These are phyloP conservation scores for Elaphurus davidianus DNA, from an alignment of 2,113 vertebrate species.

Conservation along the genomic window DNA sequence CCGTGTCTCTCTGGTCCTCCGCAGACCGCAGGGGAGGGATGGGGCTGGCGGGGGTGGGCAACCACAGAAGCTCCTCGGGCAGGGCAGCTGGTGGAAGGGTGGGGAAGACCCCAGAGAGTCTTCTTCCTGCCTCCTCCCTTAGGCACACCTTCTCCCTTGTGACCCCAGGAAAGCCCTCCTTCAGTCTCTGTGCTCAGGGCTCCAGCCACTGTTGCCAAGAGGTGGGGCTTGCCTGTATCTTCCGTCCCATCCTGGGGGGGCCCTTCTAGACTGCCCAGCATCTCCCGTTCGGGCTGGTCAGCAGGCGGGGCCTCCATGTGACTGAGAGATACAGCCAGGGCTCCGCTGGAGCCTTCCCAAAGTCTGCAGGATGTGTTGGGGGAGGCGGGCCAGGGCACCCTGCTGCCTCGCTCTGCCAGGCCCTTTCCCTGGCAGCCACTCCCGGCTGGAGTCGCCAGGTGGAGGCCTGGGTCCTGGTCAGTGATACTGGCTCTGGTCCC, in stretches of 20 bases:
- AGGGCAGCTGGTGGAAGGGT: neutral
- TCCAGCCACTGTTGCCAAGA: neutral
- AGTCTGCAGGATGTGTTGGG: conserved; percentile 46
- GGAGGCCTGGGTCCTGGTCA: conserved; percentile 74
- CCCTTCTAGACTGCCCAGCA: neutral
- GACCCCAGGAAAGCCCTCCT: neutral
- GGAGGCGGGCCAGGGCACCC: conserved; percentile 24
- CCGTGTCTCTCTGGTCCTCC: neutral
- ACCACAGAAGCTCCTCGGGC: neutral
- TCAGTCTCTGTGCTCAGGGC: neutral
- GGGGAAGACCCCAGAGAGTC: neutral
- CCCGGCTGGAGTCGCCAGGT: neutral
- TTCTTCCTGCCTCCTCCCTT: neutral
- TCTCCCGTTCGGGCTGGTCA: neutral
- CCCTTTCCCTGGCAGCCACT: neutral
- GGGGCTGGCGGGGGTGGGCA: neutral
- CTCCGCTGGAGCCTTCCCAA: neutral
- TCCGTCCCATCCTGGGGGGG: neutral
- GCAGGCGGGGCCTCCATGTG: neutral
- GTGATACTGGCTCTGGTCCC: conserved; percentile 86
- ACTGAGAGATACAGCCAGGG: neutral
- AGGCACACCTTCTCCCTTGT: neutral
- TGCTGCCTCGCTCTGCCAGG: neutral
- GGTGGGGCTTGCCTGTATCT: neutral
- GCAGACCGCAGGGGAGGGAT: neutral